Evolutionary conservation across 2,113 vertebrate species (phyloP).

Genomic region (Lucifuga dentata): DNA sequence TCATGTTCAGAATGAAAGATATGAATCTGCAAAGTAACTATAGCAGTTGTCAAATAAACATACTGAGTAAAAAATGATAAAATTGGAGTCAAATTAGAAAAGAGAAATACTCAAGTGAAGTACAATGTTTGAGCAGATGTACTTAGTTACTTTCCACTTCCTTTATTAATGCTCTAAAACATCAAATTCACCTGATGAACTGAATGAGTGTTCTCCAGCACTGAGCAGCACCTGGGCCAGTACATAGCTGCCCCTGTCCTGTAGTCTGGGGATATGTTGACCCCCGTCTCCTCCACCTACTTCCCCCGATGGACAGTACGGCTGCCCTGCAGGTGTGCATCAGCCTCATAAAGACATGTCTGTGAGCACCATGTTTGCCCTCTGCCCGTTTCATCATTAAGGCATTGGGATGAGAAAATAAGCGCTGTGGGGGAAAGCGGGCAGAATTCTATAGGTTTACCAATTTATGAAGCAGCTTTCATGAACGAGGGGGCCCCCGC

Average conservation of each 20-base stretch:
- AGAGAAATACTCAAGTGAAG: too few relatives aligned
- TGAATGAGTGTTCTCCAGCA: slow-evolving; percentile 34
- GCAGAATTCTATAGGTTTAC: slow-evolving; percentile 75
- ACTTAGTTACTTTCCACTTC: neutral
- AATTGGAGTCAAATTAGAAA: too few relatives aligned
- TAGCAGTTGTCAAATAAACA: too few relatives aligned
- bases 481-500: slow-evolving; percentile 60
- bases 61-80: too few relatives aligned
- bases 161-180: slow-evolving; percentile 8
- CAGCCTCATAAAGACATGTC: slow-evolving; percentile 79
- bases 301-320: slow-evolving; percentile 47
- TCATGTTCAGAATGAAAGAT: too few relatives aligned
- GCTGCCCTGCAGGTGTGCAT: slow-evolving; percentile 77
- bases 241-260: slow-evolving; percentile 45
- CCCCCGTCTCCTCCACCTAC: slow-evolving; percentile 45
- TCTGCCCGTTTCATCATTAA: slow-evolving; percentile 76
- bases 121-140: too few relatives aligned
- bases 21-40: too few relatives aligned
- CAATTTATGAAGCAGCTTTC: slow-evolving; percentile 81
- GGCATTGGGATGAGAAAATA: slow-evolving; percentile 73
- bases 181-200: slow-evolving; percentile 44
- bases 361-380: slow-evolving; percentile 75
- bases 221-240: slow-evolving; percentile 36
- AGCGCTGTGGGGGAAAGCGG: slow-evolving; percentile 47
- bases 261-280: slow-evolving; percentile 52